Base-by-base conservation (phyloP, 2,113 vertebrate species). In the Petroica traversi region DNA sequence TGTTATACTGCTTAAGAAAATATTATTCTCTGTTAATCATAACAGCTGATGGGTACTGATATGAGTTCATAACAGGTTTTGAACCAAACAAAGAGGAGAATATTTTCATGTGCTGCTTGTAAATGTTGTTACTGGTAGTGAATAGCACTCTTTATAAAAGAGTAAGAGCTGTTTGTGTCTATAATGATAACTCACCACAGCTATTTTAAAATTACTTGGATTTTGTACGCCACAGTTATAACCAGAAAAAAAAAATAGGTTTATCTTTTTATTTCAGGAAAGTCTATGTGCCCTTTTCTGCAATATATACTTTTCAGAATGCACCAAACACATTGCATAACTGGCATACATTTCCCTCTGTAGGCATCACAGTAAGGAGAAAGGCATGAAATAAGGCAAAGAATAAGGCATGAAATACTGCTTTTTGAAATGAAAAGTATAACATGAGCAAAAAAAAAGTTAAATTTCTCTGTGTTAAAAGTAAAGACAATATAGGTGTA, bases 181-280 rank as follows among this genome's bases (percentile, higher is more conserved):
- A 29, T 73, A 81, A 84, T 57, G 66, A 77, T 88, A 96, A 89
- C 45, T 46, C 43, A 69, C 3, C 55, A 26, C 7, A 82, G 31
- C 20, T 86, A 67, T 93, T 97, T 88, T 88, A 45, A 89, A 79
- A 85, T 75, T 74, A 51, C 33, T 76, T 90, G 64, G 17, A 52
- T 95, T 87, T 89, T 63, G 28, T 74, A 36, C 85, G 34, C 34
- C 24, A 69, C n/a, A 14, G 51, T 80, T 85, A 85, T 80, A 93
- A 85, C 2, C 34, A 83, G 19, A 25, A 64, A 85, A 82, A 88
- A 82, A 88, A 85, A 89, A 31, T 22, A 63, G 11, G 17, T 84
- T 92, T 95, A 88, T 69, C 85, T 94, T 90, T 66, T 73, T 64
- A 74, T 77, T 88, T 96, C 94, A 92, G 82, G 31, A 67, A 83